Evolutionary conservation across 2,888 invertebrate species (phyloP), one percentile per base, ranked within the genome.

Genomic region (Metalampra italica): DNA sequence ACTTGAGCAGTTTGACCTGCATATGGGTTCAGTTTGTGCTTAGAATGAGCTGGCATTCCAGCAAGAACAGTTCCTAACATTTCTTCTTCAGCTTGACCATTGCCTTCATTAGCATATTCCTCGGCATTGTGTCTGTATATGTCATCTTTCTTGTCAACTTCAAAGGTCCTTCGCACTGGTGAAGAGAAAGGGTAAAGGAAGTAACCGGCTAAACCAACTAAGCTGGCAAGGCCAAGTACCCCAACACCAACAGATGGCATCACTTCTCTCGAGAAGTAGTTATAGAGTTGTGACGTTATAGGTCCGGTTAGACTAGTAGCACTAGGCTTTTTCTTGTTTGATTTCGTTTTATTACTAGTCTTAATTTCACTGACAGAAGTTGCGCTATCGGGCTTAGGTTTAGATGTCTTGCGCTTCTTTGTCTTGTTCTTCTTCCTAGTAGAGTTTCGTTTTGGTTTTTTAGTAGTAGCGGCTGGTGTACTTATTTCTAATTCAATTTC

Each of bases 191-290:
- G 95, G 80, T 94, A 94, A 14, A 95, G 80, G 72, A 95, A 93
- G 60, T 95, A 94, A 47, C 94, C 93, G 32, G 95, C 95, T 34
- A 95, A 74, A 1, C 95, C 95, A 1, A 94, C 93, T 37, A 94
- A 91, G 52, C 95, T 91, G 52, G 95, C 93, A 39, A 95, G 75
- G 1, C 95, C 95, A 9, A 95, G 92, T 14, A 95, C 80, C 60
- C 95, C 94, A 0, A 95, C 93, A 0, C 95, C 95, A 14, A 95
- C 94, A 30, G 94, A 94, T 0, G 95, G 95, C 93, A 95, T 94
- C 0, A 95, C 93, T 84, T 95, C 95, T 60, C 95, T 90, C 2
- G 94, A 94, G 38, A 95, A 78, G 64, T 94, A 95, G 64, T 94
- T 95, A 66, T 95, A 95, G 29, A 95, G 92, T 71, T 94, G 93